These are phyloP conservation scores for Labrus mixtus DNA, from an alignment of 2,113 vertebrate genomes.

Conservation along the genomic window DNA sequence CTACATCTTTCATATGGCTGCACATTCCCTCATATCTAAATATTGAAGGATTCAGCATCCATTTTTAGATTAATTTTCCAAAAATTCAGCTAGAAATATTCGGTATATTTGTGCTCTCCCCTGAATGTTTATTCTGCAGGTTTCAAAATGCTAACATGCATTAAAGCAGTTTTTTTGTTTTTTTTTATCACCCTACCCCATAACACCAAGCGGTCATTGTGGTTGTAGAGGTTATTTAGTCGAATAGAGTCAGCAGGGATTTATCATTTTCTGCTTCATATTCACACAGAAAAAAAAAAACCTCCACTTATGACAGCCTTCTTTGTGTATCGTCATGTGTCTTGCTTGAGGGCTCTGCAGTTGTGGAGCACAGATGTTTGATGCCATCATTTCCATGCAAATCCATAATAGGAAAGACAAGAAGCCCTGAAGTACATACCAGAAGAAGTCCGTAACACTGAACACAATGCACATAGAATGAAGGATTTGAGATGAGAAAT, in stretches of 20 bases:
- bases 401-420: neutral
- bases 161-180: neutral
- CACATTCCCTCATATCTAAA: neutral
- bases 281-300: neutral
- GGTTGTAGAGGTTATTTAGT: neutral
- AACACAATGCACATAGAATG: neutral
- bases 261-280: neutral
- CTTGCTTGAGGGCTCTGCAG: constrained; percentile 9
- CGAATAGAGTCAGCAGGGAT: neutral
- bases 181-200: neutral
- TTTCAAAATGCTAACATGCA: neutral
- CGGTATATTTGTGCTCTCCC: neutral
- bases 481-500: neutral
- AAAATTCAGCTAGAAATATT: neutral
- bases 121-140: neutral
- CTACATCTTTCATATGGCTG: neutral
- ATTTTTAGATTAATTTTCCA: neutral
- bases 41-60: neutral
- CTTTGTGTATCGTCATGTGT: neutral
- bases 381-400: neutral
- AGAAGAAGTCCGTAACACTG: neutral
- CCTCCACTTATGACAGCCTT: neutral
- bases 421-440: neutral
- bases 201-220: neutral
- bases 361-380: constrained; percentile 4